Base-by-base conservation (phyloP, 2,888 invertebrate species). In the Monoplex corrugatus region DNA sequence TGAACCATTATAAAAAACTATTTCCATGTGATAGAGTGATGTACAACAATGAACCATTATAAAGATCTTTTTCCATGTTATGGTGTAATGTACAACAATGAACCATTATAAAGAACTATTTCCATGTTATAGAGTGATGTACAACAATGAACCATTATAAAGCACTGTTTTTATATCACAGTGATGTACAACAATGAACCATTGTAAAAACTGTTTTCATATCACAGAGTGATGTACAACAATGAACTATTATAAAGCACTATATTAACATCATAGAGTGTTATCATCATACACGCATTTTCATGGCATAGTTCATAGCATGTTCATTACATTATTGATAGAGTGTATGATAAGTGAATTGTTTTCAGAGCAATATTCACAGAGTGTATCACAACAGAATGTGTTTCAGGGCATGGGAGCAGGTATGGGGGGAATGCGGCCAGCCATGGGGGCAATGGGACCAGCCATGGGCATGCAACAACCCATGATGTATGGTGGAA, bases 381-480 rank as follows among this genome's bases (percentile, higher is more conserved):
- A n/a, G n/a, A n/a, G n/a, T n/a, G n/a, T n/a, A n/a, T n/a, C n/a
- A n/a, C n/a, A n/a, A n/a, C n/a, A n/a, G 43, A n/a, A n/a, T 10
- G 19, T n/a, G 23, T 68, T 68, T 68, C 82, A 87, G 91, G 91
- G 91, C 16, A 90, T 91, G 90, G 89, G 88, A 40, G 92, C 90
- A 45, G 91, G 92, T 63, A 92, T 92, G 90, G 91, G 90, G 35
- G 83, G 84, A 3, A 87, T 93, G 92, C 90, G 90, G 8, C 91
- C 92, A 90, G 91, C 89, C 16, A 93, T 93, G 93, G 92, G 91
- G 90, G 91, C 90, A 23, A 93, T 93, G 93, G 92, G 90, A 28
- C 90, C 89, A 88, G 90, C 90, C 50, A 92, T 93, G 90, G 92
- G 92, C 8, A 92, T 92, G 91, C 91, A 91, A 40, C 87, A 87